Conservation (phyloP, 2,113 vertebrate genomes). For the Colaptes auratus region DNA sequence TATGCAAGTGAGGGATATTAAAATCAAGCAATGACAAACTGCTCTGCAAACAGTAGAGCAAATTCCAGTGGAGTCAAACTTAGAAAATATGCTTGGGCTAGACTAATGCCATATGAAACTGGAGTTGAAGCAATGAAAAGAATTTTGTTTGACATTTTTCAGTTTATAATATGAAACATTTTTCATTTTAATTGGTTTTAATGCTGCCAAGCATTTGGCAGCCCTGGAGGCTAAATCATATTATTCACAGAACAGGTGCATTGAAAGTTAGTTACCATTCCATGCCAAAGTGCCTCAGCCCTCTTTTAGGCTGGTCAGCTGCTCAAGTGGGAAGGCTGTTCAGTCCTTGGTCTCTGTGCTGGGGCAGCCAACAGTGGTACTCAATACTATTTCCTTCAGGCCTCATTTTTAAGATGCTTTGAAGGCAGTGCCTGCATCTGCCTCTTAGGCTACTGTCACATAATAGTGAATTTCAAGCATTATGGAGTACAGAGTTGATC, state of each 20-base stretch:
- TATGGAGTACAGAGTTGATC: neutral
- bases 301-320: neutral
- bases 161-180: slow-evolving; percentile 26
- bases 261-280: neutral
- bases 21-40: neutral
- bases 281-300: neutral
- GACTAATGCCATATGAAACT: neutral
- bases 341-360: neutral
- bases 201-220: slow-evolving; percentile 42
- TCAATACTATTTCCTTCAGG: neutral
- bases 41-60: neutral
- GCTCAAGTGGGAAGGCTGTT: neutral
- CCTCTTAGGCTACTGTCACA: neutral
- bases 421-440: neutral
- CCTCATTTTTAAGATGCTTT: neutral
- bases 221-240: slow-evolving; percentile 13
- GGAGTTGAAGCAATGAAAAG: slow-evolving; percentile 13
- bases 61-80: neutral
- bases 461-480: neutral
- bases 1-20: neutral
- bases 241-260: slow-evolving; percentile 29
- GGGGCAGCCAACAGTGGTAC: neutral
- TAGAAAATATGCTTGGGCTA: neutral
- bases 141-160: slow-evolving; percentile 38
- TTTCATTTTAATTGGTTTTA: slow-evolving; percentile 63